phyloP scores from a whole-genome alignment of 1,140 invertebrate species.

The Drosophila lini region DNA sequence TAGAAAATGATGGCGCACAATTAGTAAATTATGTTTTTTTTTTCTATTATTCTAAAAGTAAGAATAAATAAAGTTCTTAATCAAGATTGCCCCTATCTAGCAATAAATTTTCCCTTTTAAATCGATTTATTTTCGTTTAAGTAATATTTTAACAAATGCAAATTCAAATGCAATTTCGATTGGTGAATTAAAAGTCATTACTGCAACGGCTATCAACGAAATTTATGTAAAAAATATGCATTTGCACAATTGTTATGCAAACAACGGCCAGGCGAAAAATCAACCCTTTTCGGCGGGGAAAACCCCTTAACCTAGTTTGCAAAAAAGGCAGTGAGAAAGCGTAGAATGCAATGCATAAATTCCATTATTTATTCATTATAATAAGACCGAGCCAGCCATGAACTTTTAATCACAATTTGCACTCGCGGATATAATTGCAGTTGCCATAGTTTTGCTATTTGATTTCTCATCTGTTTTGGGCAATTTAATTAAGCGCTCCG shows the following conservation, averaged over 20 bases:
- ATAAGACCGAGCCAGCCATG: constrained; percentile 37
- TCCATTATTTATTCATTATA: constrained; percentile 64
- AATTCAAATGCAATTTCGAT: constrained; percentile 33
- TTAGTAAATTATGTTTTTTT: too few relatives aligned
- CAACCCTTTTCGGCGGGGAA: background rate
- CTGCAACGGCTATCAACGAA: constrained; percentile 1
- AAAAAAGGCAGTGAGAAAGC: background rate
- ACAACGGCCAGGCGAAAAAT: constrained; percentile 6
- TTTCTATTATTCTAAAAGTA: too few relatives aligned
- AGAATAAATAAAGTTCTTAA: background rate
- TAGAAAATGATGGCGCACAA: background rate
- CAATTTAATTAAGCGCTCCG: constrained; percentile 57
- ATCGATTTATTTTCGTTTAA: background rate
- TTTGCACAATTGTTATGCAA: constrained; percentile 37
- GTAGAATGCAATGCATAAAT: constrained; percentile 33
- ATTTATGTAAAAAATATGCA: constrained; percentile 40
- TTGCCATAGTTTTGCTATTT: constrained; percentile 47
- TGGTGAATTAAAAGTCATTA: constrained; percentile 35
- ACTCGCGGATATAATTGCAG: constrained; percentile 9
- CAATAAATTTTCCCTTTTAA: background rate
- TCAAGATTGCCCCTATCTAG: background rate
- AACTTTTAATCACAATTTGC: constrained; percentile 56
- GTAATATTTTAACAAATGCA: constrained; percentile 1
- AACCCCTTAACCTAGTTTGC: constrained; percentile 53
- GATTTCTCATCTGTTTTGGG: constrained; percentile 47